These are phyloP conservation scores for Myanophis thanlyinensis DNA, from an alignment of 2,113 vertebrate species.

Conservation along the genomic window DNA sequence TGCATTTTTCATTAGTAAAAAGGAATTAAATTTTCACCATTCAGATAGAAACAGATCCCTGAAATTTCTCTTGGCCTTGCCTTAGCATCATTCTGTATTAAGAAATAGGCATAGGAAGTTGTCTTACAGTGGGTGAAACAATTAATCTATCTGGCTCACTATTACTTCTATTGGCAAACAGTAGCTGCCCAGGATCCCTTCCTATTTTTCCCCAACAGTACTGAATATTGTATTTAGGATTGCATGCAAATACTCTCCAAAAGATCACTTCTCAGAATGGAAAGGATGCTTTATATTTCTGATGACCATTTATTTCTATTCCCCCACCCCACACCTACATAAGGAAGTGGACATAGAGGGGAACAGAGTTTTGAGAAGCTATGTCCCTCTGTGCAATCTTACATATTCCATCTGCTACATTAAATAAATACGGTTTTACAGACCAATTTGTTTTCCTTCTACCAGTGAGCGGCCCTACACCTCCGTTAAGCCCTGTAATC, in stretches of 20 bases:
- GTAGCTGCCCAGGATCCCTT: neutral
- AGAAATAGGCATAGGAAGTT: neutral
- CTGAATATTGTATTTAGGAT: neutral
- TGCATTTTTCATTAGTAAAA: neutral
- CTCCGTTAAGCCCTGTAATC: constrained; percentile 29
- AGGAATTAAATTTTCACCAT: neutral
- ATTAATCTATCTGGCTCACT: neutral
- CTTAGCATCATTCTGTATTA: neutral
- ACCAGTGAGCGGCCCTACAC: constrained; percentile 19
- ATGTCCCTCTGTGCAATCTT: neutral
- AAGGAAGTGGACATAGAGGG: neutral
- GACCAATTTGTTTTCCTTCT: neutral
- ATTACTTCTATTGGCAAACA: neutral
- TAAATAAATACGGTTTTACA: neutral
- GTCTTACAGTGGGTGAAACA: neutral
- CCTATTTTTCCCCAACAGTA: no score
- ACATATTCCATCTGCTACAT: neutral
- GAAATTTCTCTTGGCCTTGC: neutral
- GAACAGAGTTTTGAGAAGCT: neutral
- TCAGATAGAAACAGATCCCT: neutral
- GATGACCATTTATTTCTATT: neutral
- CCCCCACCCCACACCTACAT: neutral
- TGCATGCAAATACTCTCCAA: neutral
- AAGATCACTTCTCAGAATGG: neutral
- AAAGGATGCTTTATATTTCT: neutral